phyloP scores from a whole-genome alignment of 2,113 vertebrate species.

The Campylorhamphus procurvoides region DNA sequence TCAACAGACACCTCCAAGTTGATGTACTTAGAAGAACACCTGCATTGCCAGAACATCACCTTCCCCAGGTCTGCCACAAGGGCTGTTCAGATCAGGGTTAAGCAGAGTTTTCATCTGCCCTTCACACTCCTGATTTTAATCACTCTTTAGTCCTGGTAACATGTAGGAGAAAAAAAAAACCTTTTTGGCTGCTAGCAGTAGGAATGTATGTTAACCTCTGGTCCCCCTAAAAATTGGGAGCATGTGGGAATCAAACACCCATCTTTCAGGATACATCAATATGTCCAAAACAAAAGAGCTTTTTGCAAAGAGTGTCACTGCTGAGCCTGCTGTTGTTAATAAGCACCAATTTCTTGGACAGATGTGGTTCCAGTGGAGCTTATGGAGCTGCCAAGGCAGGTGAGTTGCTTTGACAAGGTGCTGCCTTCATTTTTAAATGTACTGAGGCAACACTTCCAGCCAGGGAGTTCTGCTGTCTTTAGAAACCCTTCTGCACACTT shows the following conservation, averaged over 20 bases:
- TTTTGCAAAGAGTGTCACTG: not conserved
- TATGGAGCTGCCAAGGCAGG: not conserved
- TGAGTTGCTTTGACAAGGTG: not conserved
- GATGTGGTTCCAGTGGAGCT: not conserved
- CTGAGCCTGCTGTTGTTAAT: not conserved
- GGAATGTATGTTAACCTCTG: not conserved
- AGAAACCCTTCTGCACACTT: not conserved
- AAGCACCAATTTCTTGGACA: not conserved
- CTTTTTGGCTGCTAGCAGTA: not conserved
- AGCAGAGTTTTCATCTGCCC: not conserved
- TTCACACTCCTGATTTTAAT: not conserved
- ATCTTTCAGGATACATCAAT: not conserved
- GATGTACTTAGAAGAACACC: not conserved
- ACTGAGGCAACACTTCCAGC: not conserved
- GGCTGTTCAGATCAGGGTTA: not conserved
- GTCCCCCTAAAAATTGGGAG: not conserved
- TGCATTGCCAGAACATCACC: not conserved
- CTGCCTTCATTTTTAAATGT: not conserved
- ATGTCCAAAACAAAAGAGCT: not conserved
- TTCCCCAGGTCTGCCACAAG: not conserved
- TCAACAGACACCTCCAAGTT: not conserved
- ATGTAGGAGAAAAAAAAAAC: not conserved
- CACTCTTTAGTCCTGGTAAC: not conserved
- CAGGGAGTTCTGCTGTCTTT: not conserved
- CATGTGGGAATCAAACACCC: fast-evolving